A percentile compares a stretch with the other conserved stretches of the same genome.
Conservation (phyloP, 2,888 invertebrate species). For the Perithous albicinctus region DNA sequence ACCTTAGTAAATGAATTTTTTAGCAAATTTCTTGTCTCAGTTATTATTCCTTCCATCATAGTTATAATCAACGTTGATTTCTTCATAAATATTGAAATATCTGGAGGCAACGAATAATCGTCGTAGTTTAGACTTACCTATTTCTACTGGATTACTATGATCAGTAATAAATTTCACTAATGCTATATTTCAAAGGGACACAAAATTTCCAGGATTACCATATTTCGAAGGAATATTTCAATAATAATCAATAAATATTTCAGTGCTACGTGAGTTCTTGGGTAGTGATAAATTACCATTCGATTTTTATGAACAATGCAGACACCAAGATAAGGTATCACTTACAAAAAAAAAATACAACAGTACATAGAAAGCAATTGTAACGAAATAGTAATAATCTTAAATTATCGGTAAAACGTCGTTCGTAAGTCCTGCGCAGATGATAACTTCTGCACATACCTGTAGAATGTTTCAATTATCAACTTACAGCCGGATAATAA, state of each 20-base stretch:
- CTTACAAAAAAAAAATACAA: too few species aligned
- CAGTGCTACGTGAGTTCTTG: too few species aligned
- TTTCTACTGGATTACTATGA: neutral
- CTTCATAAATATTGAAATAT: neutral
- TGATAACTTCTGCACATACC: neutral
- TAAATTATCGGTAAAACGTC: neutral
- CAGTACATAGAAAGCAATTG: too few species aligned
- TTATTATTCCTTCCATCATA: slow-evolving; percentile 21
- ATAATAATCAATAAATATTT: too few species aligned
- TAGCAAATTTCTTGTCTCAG: slow-evolving; percentile 71
- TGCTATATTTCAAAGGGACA: too few species aligned
- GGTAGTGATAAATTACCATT: too few species aligned
- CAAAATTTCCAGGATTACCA: too few species aligned
- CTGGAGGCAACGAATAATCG: neutral
- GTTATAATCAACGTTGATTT: slow-evolving; percentile 1
- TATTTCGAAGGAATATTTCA: too few species aligned
- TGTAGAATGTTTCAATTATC: neutral
- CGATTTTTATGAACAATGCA: too few species aligned
- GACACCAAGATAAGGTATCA: too few species aligned
- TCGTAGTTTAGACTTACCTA: neutral
- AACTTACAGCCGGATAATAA: neutral
- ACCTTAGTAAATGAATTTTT: slow-evolving; percentile 82
- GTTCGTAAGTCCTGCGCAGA: neutral
- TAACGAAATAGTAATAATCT: neutral
- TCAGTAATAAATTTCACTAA: too few species aligned